These are phyloP conservation scores for Pachyuromys duprasi DNA, from an alignment of 2,797 vertebrate species.

Conservation along the genomic window DNA sequence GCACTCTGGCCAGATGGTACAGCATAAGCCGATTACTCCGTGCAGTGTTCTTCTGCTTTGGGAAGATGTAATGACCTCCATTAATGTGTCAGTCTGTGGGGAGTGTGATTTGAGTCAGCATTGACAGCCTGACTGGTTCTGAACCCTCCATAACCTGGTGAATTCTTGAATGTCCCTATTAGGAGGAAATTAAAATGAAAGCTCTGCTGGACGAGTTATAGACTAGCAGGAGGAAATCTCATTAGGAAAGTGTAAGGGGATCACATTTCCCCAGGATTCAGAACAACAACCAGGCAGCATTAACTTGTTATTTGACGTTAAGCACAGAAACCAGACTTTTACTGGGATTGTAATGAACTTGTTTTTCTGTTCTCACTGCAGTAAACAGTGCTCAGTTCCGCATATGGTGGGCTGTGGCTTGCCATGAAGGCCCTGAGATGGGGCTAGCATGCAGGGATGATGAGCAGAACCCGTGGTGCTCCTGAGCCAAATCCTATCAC, in stretches of 20 bases:
- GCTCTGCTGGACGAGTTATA: constrained; percentile 46
- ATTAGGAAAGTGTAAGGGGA: constrained; percentile 56
- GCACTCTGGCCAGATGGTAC: constrained; percentile 25
- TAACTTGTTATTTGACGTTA: neutral
- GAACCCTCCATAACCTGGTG: constrained; percentile 67
- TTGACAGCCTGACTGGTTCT: neutral
- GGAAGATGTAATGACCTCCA: neutral
- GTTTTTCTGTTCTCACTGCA: neutral
- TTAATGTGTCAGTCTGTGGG: neutral
- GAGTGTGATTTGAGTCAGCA: neutral
- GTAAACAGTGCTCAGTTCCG: neutral
- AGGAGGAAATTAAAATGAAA: constrained; percentile 74
- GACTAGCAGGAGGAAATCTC: constrained; percentile 63
- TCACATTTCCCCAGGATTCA: constrained; percentile 47
- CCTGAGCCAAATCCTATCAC: neutral
- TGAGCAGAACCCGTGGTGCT: accelerated
- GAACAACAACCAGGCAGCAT: neutral
- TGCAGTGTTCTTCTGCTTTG: neutral
- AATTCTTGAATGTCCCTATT: constrained; percentile 64
- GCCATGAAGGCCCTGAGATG: neutral
- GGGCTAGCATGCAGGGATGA: accelerated
- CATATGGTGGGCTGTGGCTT: too few species aligned
- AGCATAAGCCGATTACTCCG: constrained; percentile 52
- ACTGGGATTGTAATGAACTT: neutral
- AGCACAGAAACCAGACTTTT: constrained; percentile 25